Base-by-base conservation (phyloP, 2,797 vertebrate genomes). In the Todus mexicanus region DNA sequence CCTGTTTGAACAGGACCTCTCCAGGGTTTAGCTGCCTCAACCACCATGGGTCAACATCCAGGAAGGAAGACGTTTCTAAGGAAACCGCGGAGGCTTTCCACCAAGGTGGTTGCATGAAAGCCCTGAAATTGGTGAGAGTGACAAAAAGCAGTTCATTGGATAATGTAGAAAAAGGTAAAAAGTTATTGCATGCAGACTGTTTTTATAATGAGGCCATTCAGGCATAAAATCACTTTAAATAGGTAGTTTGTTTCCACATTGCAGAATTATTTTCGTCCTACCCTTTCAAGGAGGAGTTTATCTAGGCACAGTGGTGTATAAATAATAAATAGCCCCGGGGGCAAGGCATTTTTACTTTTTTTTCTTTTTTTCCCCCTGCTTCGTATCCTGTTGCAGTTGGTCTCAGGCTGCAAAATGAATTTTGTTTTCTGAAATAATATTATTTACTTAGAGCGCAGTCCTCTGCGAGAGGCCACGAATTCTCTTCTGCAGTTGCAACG, bases 1-100 rank as follows among this genome's bases (percentile, higher is more conserved):
- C 97, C 98, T 98, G 98, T 98, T 97, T 97, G 97, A 98, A 97
- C 96, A 97, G 97, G 95, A 97, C 94, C 97, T 96, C 97, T 98
- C 97, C 97, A 96, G 97, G 97, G 97, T 90, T 76, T 66, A 79
- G 93, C 90, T 94, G 96, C 96, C 96, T 96, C 95, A 95, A 82
- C 92, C 95, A 97, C 93, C 92, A 8, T 82, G 95, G 96, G 93
- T 97, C 96, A 97, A 95, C 94, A 95, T 97, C 95, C 96, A 97
- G 97, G 97, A 98, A 98, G 97, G 97, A 98, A 98, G 97, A 98
- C 90, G 95, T 98, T 98, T 97, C 98, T 97, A 98, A 68, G 95
- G 97, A 97, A 98, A 98, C 98, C 83, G 0, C 5, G 22, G 73
- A 96, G 96, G 94, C 92, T 96, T 97, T 94, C 96, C 93, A 96